A percentile compares a stretch with the other conserved stretches of the same genome.
phyloP scores from a whole-genome alignment of 2,888 invertebrate species.

The Spodoptera littoralis region DNA sequence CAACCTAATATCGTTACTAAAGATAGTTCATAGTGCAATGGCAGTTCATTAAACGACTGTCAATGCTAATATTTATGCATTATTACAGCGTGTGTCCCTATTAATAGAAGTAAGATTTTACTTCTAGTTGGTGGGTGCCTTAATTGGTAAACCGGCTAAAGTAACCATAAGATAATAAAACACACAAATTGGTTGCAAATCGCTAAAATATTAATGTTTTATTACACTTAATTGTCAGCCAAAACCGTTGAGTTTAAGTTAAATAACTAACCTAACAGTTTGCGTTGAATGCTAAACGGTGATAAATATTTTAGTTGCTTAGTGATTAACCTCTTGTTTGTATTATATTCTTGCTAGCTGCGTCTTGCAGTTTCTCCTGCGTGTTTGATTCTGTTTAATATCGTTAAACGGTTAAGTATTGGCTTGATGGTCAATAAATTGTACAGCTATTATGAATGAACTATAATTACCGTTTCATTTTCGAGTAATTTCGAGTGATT shows the following conservation, averaged over 20 bases:
- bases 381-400: background rate
- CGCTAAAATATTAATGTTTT: slow-evolving; percentile 61
- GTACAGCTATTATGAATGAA: too few relatives aligned
- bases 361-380: slow-evolving; percentile 3
- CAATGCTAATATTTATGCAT: slow-evolving; percentile 17
- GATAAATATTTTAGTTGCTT: slow-evolving; percentile 33
- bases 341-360: background rate
- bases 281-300: slow-evolving; percentile 16
- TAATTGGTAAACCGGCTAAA: slow-evolving; percentile 46
- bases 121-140: slow-evolving; percentile 36
- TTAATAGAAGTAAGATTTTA: slow-evolving; percentile 15
- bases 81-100: slow-evolving; percentile 5
- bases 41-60: slow-evolving; percentile 13
- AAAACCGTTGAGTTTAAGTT: slow-evolving; percentile 11
- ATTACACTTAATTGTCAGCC: slow-evolving; percentile 62
- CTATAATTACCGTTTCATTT: too few relatives aligned
- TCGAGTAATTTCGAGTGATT: too few relatives aligned
- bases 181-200: slow-evolving; percentile 50
- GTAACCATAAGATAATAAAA: slow-evolving; percentile 56
- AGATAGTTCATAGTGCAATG: slow-evolving; percentile 4
- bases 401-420: too few relatives aligned
- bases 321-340: slow-evolving; percentile 4
- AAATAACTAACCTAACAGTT: slow-evolving; percentile 19
- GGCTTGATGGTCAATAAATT: too few relatives aligned
- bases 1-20: too few relatives aligned